Base-by-base conservation (phyloP, 2,113 vertebrate species). In the Ailurus styani region DNA sequence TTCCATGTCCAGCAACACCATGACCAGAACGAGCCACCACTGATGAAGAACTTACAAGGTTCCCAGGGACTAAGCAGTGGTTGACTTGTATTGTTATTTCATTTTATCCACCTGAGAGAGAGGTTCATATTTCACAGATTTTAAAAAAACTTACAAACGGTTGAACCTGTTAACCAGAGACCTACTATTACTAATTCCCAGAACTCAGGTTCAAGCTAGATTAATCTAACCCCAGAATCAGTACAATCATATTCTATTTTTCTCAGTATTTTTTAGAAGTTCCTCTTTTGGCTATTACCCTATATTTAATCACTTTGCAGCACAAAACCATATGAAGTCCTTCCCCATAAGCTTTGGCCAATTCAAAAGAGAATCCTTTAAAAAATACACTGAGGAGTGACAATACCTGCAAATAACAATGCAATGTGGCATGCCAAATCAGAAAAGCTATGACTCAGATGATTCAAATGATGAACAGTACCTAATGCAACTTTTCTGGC, bases 261-360 rank as follows among this genome's bases (percentile, higher is more conserved):
- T 40, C 37, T 55, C 27, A 64, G 18, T 15, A 21, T 91, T 68
- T 45, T 73, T 50, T 21, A 29, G 60, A 37, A 42, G 42, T 42
- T 72, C 9, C 2, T 89, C 29, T 60, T 42, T 47, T 27, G 11
- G 47, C 7, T 31, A 64, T 50, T 82, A 4, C 12, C 21, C 27
- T 77, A 11, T 82, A 84, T 64, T 94, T 87, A 21, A 72, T 90
- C 54, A 50, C 54, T 70, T 93, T 23, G 15, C 27, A 85, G 21
- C 21, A 91, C 89, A 60, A 60, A 60, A 60, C 57, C 25, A 34
- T 79, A 31, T 73, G 40, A 72, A 34, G 37, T 81, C 23, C 45
- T 84, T 90, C n/a, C 15, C 20, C 1, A 4, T 34, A 57, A 8
- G 14, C 13, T 57, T 12, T 23, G 17, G 50, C 15, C 70, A 75